Percentiles rank a stretch among this genome's conserved stretches.
phyloP scores from a whole-genome alignment of 2,888 invertebrate genomes.

The Sphaerolaimus hirsutus region DNA sequence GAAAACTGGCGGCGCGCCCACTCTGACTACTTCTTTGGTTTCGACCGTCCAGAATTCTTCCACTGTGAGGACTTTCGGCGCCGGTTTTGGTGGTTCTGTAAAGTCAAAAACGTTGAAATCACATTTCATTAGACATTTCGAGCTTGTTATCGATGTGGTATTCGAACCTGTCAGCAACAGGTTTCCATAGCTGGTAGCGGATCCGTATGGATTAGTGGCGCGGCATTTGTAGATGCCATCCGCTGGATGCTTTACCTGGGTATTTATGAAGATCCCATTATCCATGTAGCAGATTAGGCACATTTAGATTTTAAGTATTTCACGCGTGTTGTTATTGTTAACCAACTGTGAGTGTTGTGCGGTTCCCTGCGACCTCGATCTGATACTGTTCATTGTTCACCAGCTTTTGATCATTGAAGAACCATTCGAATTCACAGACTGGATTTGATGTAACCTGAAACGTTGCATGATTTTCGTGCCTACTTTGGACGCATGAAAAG shows the following conservation, averaged over 20 bases:
- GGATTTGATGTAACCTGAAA: too few species aligned
- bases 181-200: not conserved
- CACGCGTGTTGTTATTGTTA: too few species aligned
- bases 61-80: not conserved
- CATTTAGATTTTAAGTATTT: too few species aligned
- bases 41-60: slow-evolving; percentile 1
- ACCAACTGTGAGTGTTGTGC: not conserved
- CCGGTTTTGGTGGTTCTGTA: too few species aligned
- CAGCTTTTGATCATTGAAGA: not conserved
- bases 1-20: not conserved
- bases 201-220: not conserved
- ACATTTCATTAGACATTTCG: too few species aligned
- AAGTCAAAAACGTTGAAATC: too few species aligned
- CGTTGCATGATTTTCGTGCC: too few species aligned
- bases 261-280: too few species aligned
- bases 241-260: too few species aligned
- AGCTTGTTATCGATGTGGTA: not conserved
- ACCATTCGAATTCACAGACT: not conserved
- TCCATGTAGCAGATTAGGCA: too few species aligned
- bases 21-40: not conserved
- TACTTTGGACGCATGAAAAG: too few species aligned
- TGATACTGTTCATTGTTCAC: not conserved
- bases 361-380: not conserved
- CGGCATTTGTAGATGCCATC: not conserved
- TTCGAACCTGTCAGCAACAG: not conserved